phyloP scores from a whole-genome alignment of 2,113 vertebrate species.

The Neomonachus schauinslandi region DNA sequence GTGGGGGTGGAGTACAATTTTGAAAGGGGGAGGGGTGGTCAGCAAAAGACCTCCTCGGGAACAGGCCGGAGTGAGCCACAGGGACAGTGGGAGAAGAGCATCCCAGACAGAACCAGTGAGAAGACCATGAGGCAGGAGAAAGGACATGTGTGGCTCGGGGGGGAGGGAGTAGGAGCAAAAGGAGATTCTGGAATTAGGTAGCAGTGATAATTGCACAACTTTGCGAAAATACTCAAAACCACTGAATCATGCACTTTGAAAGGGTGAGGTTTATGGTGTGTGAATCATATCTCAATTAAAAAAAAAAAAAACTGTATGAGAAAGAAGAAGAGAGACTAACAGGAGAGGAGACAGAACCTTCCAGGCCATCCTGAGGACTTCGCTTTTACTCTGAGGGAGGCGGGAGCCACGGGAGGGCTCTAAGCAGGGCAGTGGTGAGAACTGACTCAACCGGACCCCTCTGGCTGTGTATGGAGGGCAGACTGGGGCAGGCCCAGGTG shows the following conservation, averaged over 20 bases:
- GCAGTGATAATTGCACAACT: fast-evolving
- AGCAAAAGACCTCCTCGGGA: neutral
- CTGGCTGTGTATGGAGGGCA: fast-evolving
- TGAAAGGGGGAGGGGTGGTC: neutral
- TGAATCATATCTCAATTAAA: neutral
- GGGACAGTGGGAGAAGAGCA: neutral
- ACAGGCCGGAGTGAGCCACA: fast-evolving
- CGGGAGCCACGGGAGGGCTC: neutral
- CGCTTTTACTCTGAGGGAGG: neutral
- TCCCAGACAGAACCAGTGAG: neutral
- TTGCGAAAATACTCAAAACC: neutral
- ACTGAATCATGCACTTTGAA: fast-evolving
- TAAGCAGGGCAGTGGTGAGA: fast-evolving
- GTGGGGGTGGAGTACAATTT: neutral
- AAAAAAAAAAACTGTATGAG: neutral
- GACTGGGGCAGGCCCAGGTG: neutral
- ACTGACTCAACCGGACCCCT: neutral
- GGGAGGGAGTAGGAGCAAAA: neutral
- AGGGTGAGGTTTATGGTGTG: neutral
- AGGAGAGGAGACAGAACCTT: neutral
- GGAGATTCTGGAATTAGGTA: neutral
- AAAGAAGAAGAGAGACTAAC: neutral
- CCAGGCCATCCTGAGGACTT: neutral
- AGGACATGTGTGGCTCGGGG: neutral
- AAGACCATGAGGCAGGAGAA: neutral